These are phyloP conservation scores for Lottia gigantea DNA, from an alignment of 2,888 invertebrate genomes.

Conservation along the genomic window DNA sequence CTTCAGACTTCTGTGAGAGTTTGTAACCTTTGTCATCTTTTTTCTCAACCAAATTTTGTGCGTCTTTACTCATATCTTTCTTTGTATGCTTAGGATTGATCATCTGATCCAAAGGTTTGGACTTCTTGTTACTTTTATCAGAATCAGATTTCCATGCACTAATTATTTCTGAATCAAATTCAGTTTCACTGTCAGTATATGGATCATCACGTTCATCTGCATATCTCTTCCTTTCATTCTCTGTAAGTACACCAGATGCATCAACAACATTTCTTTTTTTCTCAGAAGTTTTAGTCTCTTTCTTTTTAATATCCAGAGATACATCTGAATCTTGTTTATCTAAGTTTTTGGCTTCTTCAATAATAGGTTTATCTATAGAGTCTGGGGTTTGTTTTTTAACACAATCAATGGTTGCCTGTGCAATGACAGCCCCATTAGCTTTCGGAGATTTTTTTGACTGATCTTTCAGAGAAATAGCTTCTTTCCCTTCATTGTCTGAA, in stretches of 20 bases:
- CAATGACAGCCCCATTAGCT: not conserved
- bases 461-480: too few relatives aligned
- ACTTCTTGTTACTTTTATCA: not conserved
- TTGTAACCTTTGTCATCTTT: constrained; percentile 23
- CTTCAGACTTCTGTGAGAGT: constrained; percentile 25
- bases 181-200: constrained; percentile 13
- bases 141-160: not conserved
- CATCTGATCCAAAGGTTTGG: not conserved
- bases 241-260: not conserved
- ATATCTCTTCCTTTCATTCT: constrained; percentile 9
- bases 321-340: constrained; percentile 6
- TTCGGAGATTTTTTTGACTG: too few relatives aligned
- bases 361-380: not conserved
- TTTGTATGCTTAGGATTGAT: not conserved
- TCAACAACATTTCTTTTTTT: not conserved
- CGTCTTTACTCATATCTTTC: constrained; percentile 24
- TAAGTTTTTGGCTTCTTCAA: not conserved
- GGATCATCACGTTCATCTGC: constrained; percentile 5
- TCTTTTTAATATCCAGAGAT: constrained; percentile 1
- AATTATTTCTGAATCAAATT: not conserved
- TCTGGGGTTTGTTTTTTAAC: not conserved
- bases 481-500: too few relatives aligned
- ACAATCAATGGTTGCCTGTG: not conserved
- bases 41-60: not conserved
- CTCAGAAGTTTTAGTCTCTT: not conserved